Evolutionary conservation across 2,113 vertebrate genomes (phyloP), one percentile per base, ranked within the genome.

Genomic region (Dasyprocta punctata): DNA sequence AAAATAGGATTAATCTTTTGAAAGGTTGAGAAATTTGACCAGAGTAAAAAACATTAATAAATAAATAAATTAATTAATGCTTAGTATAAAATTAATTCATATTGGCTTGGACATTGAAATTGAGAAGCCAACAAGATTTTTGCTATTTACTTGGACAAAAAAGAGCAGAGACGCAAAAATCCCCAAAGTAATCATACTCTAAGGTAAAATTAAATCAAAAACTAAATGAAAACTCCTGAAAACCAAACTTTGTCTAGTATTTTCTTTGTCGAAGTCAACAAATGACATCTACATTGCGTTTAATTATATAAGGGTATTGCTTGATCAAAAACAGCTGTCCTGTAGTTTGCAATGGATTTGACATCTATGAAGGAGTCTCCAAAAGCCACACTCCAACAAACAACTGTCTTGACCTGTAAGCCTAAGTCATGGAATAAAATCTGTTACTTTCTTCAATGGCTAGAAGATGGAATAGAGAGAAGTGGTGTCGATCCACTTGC

Each of bases 161-260:
- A 60, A 81, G 2, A 95, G 10, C 28, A 86, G 26, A 69, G n/a
- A 82, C 30, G 30, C 28, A 24, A 90, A 83, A 80, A 89, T 75
- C 33, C 26, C 30, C 9, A 73, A 2, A 60, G 41, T 54, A 47
- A 86, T 89, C 19, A 78, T 11, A 81, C 54, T 63, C 14, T 73
- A 85, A 49, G 38, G 36, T 33, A 73, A 96, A 86, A 63, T 84
- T 38, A 89, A 92, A 41, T 67, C 14, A 41, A n/a, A 54, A 85
- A 44, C 86, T 93, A 58, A 38, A 78, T 90, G 14, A 77, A 90
- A 85, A 80, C n/a, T 87, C 63, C 56, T 92, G 47, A 88, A 30
- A 80, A 71, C 52, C 8, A 52, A 89, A 86, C 5, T n/a, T 9
- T 49, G 8, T 10, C 61, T 93, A 84, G 67, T 61, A 63, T 81